These are phyloP conservation scores for Regulus satrapa DNA, from an alignment of 2,113 vertebrate genomes.

Conservation along the genomic window DNA sequence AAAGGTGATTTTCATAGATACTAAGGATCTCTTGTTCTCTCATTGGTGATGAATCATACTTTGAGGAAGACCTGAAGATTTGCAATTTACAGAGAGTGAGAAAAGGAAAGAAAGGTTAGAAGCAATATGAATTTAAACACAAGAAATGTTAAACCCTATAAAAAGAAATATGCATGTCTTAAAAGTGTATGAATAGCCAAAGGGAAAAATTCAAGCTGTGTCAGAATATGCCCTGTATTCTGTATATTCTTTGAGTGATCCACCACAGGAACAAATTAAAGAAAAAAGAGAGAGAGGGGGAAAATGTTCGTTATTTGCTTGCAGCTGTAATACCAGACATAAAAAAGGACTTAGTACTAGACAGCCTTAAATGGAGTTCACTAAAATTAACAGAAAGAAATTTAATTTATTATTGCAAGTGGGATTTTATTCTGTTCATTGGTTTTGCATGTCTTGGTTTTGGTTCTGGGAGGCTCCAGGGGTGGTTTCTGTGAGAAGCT, in stretches of 20 bases:
- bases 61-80: neutral
- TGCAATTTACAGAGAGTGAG: neutral
- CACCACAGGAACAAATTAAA: neutral
- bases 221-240: neutral
- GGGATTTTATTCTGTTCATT: neutral
- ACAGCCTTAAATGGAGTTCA: neutral
- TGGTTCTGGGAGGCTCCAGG: neutral
- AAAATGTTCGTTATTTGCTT: neutral
- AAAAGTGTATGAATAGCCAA: neutral
- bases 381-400: neutral
- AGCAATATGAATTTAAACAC: neutral
- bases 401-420: neutral
- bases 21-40: neutral
- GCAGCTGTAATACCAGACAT: neutral
- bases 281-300: neutral
- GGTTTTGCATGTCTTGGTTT: neutral
- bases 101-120: neutral
- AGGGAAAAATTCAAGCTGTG: neutral
- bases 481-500: neutral
- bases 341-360: neutral
- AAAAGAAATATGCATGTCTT: neutral
- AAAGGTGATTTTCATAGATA: neutral
- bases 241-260: neutral
- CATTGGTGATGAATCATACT: neutral
- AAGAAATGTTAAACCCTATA: neutral